Evolutionary conservation across 2,797 vertebrate species (phyloP).

Genomic region (Danionella dracula): DNA sequence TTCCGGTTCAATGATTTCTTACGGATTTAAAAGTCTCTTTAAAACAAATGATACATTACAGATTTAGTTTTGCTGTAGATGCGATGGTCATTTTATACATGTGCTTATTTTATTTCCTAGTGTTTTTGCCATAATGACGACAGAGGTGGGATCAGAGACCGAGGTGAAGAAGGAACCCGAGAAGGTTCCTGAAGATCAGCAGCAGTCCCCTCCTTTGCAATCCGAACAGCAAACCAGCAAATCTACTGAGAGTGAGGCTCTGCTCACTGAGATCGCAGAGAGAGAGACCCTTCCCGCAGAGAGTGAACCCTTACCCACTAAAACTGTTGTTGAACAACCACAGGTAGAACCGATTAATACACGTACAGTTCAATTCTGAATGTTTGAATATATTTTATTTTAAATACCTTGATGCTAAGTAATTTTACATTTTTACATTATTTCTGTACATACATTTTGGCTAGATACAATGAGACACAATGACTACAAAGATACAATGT

Average conservation of each 20-base stretch:
- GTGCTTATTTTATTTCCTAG: background rate
- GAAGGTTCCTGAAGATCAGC: constrained; percentile 64
- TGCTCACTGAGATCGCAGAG: background rate
- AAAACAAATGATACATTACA: no score
- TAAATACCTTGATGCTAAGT: no score
- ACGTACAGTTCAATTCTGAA: no score
- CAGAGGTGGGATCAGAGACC: constrained; percentile 79
- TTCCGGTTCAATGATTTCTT: no score
- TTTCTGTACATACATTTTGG: no score
- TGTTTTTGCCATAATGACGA: constrained; percentile 79
- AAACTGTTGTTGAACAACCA: background rate
- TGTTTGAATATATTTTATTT: no score
- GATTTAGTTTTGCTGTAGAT: no score
- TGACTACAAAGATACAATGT: no score
- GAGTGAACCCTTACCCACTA: background rate
- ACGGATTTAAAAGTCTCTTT: no score
- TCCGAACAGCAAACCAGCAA: constrained; percentile 42
- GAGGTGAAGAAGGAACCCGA: constrained; percentile 80
- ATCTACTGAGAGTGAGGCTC: background rate
- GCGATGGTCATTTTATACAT: background rate
- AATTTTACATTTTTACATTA: no score
- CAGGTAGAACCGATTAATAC: background rate
- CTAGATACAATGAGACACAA: no score
- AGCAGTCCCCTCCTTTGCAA: constrained; percentile 61
- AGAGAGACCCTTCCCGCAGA: background rate